Evolutionary conservation across 2,888 invertebrate genomes (phyloP).

Genomic region (Crocallis elinguaria): DNA sequence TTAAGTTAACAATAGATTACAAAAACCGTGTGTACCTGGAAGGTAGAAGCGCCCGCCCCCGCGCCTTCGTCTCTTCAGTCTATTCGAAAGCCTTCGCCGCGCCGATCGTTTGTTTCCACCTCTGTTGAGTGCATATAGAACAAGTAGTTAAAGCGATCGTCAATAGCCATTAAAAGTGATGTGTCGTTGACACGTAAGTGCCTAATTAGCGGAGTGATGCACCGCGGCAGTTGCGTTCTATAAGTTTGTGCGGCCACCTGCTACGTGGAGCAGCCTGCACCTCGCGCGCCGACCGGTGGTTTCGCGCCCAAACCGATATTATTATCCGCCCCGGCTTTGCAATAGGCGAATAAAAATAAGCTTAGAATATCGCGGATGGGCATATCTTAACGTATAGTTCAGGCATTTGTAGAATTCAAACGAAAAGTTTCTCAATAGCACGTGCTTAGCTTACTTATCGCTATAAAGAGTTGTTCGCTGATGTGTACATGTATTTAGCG

Average conservation of each 20-base stretch:
- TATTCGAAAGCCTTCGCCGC: constrained; percentile 62
- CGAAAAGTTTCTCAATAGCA: constrained; percentile 64
- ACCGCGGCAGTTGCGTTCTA: constrained; percentile 53
- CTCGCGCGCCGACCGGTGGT: constrained; percentile 53
- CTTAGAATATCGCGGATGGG: constrained; percentile 41
- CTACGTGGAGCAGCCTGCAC: constrained; percentile 41
- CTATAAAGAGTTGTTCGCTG: constrained; percentile 65
- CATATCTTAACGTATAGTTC: constrained; percentile 56
- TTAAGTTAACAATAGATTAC: constrained; percentile 78
- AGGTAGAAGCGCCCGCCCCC: constrained; percentile 70
- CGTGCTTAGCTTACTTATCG: constrained; percentile 78
- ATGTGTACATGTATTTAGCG: constrained; percentile 68
- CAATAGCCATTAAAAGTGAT: constrained; percentile 47
- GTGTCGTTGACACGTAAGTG: constrained; percentile 41
- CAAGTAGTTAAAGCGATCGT: constrained; percentile 8
- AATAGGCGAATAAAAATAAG: constrained; percentile 38
- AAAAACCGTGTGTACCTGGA: constrained; percentile 78
- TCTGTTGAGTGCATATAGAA: constrained; percentile 30
- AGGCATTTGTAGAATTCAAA: constrained; percentile 63
- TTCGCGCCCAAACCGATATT: constrained; percentile 68
- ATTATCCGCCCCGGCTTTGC: constrained; percentile 33
- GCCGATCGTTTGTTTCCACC: constrained; percentile 51
- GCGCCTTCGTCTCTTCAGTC: constrained; percentile 59
- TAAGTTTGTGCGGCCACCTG: constrained; percentile 59
- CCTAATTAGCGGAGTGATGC: constrained; percentile 51